phyloP scores from a whole-genome alignment of 2,888 invertebrate species.

The Cantharis rufa region DNA sequence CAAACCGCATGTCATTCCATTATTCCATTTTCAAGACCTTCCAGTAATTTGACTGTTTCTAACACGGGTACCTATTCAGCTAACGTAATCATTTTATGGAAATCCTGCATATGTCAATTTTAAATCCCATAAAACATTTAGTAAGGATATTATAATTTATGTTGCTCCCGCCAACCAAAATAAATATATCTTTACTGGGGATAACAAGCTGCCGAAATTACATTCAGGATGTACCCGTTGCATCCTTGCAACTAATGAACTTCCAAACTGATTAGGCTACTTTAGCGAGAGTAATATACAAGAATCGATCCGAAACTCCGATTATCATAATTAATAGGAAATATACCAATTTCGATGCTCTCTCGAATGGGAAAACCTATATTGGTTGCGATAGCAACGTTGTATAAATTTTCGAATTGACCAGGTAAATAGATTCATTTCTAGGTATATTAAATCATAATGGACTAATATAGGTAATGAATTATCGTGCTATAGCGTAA shows the following conservation, averaged over 20 bases:
- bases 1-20: constrained; percentile 31
- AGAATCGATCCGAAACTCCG: constrained; percentile 39
- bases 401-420: constrained; percentile 30
- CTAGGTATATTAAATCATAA: constrained; percentile 26
- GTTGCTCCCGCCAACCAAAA: constrained; percentile 4
- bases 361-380: constrained; percentile 51
- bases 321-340: constrained; percentile 54
- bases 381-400: constrained; percentile 41
- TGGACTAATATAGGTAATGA: constrained; percentile 21
- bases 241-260: constrained; percentile 25
- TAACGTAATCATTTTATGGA: constrained; percentile 42
- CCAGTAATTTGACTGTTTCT: constrained; percentile 27
- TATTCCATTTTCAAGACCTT: constrained; percentile 29
- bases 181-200: constrained; percentile 1
- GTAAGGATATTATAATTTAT: constrained; percentile 33
- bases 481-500: constrained; percentile 26
- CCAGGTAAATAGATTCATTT: constrained; percentile 23
- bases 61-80: constrained; percentile 20
- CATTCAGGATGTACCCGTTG: constrained; percentile 8
- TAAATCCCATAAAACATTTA: constrained; percentile 37
- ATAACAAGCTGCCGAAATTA: not conserved
- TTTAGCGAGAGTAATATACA: constrained; percentile 26
- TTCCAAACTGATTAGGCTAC: constrained; percentile 29
- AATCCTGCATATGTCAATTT: constrained; percentile 41
- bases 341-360: constrained; percentile 51